Percentiles rank a stretch among this genome's conserved stretches.
Conservation (phyloP, 2,888 invertebrate species). For the Mellilla xanthometata region DNA sequence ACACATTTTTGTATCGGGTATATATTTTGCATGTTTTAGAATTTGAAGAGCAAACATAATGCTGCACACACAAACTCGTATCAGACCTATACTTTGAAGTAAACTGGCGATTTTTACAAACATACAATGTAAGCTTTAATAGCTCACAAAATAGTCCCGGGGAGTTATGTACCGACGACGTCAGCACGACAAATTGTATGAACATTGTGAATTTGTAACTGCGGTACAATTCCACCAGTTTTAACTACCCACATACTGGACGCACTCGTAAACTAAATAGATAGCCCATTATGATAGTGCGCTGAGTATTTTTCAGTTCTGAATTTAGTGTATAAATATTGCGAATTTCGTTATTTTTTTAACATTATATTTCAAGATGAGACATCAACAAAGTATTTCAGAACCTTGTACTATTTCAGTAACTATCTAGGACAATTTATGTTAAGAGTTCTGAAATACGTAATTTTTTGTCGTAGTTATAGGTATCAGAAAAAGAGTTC, state of each 20-base stretch:
- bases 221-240: constrained; percentile 42
- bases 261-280: constrained; percentile 3
- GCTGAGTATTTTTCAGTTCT: too few species aligned
- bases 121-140: constrained; percentile 48
- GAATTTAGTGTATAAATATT: too few species aligned
- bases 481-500: too few species aligned
- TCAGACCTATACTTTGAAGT: neutral
- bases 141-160: constrained; percentile 56
- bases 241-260: constrained; percentile 8
- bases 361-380: too few species aligned
- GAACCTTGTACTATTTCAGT: too few species aligned
- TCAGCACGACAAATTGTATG: constrained; percentile 64
- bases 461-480: too few species aligned
- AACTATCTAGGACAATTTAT: too few species aligned
- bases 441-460: too few species aligned
- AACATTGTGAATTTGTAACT: constrained; percentile 59
- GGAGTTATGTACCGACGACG: constrained; percentile 60
- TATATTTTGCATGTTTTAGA: too few species aligned
- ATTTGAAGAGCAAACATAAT: neutral
- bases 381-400: too few species aligned
- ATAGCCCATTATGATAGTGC: neutral
- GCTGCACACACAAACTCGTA: neutral
- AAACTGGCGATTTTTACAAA: constrained; percentile 23
- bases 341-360: too few species aligned
- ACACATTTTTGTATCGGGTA: too few species aligned